These are phyloP conservation scores for Setophaga petechia DNA, from an alignment of 2,113 vertebrate species.

Conservation along the genomic window DNA sequence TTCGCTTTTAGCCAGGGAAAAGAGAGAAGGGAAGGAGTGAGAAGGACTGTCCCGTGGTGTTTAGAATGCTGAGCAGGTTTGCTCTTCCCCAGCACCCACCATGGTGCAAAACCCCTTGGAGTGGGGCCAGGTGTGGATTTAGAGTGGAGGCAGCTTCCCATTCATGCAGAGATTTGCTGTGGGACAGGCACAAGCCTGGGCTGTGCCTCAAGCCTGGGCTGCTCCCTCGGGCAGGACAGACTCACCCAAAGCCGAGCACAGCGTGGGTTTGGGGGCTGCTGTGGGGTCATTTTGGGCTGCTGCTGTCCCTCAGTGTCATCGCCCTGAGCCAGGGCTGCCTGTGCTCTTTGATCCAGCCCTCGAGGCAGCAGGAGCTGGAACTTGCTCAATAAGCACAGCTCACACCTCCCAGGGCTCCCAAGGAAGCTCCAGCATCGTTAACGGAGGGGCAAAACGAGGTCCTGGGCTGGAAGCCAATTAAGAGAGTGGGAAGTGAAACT, in stretches of 20 bases:
- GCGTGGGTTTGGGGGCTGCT: fast-evolving
- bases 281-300: neutral
- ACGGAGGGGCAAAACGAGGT: neutral
- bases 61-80: neutral
- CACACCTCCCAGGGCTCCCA: neutral
- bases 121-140: neutral
- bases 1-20: neutral
- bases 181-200: neutral
- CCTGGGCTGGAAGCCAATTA: neutral
- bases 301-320: fast-evolving
- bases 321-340: neutral
- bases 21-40: neutral
- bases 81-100: neutral
- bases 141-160: neutral
- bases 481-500: neutral
- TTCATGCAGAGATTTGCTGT: neutral
- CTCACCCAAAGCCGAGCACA: neutral
- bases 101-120: fast-evolving
- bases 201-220: neutral
- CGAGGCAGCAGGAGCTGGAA: neutral
- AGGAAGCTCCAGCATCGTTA: neutral
- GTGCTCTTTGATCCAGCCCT: neutral
- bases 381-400: neutral
- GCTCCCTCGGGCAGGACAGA: fast-evolving
- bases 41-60: neutral